A percentile compares a stretch with the other conserved stretches of the same genome.
phyloP scores from a whole-genome alignment of 2,797 vertebrate genomes.

The Artibeus lituratus region DNA sequence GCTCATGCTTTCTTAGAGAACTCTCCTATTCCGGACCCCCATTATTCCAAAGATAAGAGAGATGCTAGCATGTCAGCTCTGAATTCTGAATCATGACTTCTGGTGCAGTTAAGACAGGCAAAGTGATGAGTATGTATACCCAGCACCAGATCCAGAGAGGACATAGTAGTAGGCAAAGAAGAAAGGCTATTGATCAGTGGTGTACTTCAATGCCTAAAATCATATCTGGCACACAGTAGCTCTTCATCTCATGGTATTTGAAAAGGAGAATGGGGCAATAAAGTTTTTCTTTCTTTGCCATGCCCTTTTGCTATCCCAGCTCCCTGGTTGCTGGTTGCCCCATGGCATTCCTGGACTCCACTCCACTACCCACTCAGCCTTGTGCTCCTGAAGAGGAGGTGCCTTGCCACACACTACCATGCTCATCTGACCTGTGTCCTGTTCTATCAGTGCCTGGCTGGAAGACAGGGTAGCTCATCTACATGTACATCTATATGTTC shows the following conservation, averaged over 20 bases:
- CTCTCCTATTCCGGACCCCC: neutral
- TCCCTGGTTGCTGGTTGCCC: neutral
- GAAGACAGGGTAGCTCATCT: neutral
- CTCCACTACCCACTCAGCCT: neutral
- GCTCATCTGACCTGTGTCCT: neutral
- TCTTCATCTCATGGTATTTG: neutral
- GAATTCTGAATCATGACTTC: neutral
- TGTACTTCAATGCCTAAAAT: neutral
- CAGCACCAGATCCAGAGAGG: neutral
- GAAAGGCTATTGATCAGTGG: neutral
- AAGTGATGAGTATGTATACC: neutral
- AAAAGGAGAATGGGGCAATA: neutral
- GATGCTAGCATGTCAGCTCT: neutral
- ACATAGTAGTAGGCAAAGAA: neutral
- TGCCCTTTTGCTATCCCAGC: neutral
- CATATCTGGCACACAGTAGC: neutral
- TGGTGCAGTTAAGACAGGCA: neutral
- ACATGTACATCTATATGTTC: too few species aligned
- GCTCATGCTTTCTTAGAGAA: neutral
- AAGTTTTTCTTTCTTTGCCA: neutral
- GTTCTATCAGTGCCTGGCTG: neutral
- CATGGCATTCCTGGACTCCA: neutral
- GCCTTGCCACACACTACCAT: neutral
- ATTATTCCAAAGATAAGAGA: neutral
- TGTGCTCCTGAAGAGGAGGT: neutral